Base-by-base conservation (phyloP, 2,888 invertebrate genomes). In the Frankliniella fusca region DNA sequence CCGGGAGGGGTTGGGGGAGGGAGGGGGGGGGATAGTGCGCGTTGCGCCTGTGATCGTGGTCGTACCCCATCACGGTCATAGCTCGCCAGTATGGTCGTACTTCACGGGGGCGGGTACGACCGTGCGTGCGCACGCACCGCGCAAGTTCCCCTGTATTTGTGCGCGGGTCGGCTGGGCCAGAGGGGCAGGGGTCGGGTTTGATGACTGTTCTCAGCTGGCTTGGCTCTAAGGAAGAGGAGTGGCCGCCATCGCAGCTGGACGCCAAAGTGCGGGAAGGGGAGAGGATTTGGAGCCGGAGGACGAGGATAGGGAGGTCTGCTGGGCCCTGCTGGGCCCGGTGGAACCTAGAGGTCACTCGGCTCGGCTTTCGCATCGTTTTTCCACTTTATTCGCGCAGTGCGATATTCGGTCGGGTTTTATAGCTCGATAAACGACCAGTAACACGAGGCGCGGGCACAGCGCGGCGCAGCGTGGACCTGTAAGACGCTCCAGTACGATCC, bases 391-490 rank as follows among this genome's bases (percentile, higher is more conserved):
- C 61, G 61, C 61, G 15, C 15, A 20, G 61, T 18, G 61, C 61
- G 61, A 61, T 61, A 61, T 61, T 61, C 61, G 61, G 61, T 38
- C 61, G 61, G 61, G 61, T 18, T 61, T 61, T 61, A 61, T 61
- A n/a, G 61, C 61, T 61, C 61, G 61, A 61, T 61, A 61, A 61
- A 61, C 61, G 61, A 61, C 15, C 61, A 10, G 61, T 61, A 61
- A 15, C 20, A 61, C 61, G 61, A n/a, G 18, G 20, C 18, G 61
- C 18, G 61, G 12, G 54, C 5, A 18, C 15, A 7, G 61, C 18
- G 61, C 61, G 20, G 54, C 1, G 54, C 15, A 18, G 61, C 18
- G 61, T 61, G 38, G 38, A 38, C 38, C 38, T 38, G 38, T 38
- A 38, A 38, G 38, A 38, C 38, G 38, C 38, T 38, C 38, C 38